Base-by-base conservation (phyloP, 2,888 invertebrate genomes). In the Petrolisthes cinctipes region DNA sequence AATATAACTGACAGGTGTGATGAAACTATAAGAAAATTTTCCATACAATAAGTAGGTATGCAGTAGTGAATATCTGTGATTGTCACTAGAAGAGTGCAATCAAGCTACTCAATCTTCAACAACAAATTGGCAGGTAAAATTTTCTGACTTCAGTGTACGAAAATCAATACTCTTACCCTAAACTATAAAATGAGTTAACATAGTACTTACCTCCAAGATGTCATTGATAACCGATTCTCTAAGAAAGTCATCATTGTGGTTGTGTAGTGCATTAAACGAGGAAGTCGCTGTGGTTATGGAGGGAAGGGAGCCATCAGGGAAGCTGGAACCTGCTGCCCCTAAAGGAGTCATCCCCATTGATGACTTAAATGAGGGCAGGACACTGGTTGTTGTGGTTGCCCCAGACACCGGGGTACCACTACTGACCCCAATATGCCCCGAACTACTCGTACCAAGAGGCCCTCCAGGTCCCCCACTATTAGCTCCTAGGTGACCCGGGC, bases 231-330 rank as follows among this genome's bases (percentile, higher is more conserved):
- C 87, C 71, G 68, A 71, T 57, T 87, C 89, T 76, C 83, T 75
- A 17, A 89, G 81, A 66, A 23, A 56, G 57, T 85, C 84, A 85
- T 88, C 88, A 68, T 82, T 85, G 66, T 85, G 61, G 83, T 81
- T 89, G 84, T 84, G 86, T 81, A 80, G 75, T 20, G 71, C 71
- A 17, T 79, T 37, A 20, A 87, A 88, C 71, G 85, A 78, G 23
- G 83, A 71, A 17, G 86, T 83, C 53, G 83, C 84, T 57, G 87
- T 85, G 56, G 87, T 87, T 14, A 88, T 88, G 73, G 89, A 85
- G 14, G 89, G 89, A 23, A 89, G 75, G 51, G 85, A 78, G 14
- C 89, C 89, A 56, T 89, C 89, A 20, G 87, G 82, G 71, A 86
- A 89, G 75, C 84, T 86, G 76, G 73, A 85, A 75, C 82, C 83